phyloP scores from a whole-genome alignment of 1,140 invertebrate species.

The Brachionus asplanchnoidis region DNA sequence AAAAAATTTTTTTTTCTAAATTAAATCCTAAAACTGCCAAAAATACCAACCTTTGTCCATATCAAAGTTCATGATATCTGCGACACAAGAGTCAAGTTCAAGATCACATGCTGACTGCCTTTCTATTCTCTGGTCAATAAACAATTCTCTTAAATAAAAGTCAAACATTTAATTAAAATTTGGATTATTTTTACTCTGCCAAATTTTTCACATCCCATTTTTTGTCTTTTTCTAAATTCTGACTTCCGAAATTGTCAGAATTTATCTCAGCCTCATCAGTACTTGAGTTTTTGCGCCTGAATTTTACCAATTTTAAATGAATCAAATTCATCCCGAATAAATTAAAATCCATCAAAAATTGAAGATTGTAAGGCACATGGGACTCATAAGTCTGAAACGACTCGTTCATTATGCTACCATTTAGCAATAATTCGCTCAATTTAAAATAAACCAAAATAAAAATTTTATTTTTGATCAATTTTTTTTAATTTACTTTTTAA shows the following conservation, averaged over 20 bases:
- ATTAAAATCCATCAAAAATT: constrained; percentile 93
- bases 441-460: constrained; percentile 44
- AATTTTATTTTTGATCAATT: constrained; percentile 53
- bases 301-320: constrained; percentile 67
- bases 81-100: constrained; percentile 69
- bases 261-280: neutral
- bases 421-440: constrained; percentile 60
- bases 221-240: neutral
- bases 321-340: constrained; percentile 92
- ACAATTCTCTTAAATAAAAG: constrained; percentile 47
- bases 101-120: constrained; percentile 59
- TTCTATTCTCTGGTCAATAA: constrained; percentile 46
- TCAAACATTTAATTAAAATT: neutral
- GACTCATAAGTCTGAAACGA: constrained; percentile 84
- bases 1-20: too few relatives aligned
- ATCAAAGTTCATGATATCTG: constrained; percentile 66
- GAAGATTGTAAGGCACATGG: constrained; percentile 82
- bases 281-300: constrained; percentile 56
- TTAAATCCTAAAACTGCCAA: too few relatives aligned
- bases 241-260: neutral
- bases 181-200: neutral
- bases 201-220: neutral
- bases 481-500: constrained; percentile 65
- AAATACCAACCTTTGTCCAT: neutral
- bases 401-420: constrained; percentile 72